A percentile compares a stretch with the other conserved stretches of the same genome.
phyloP scores from a whole-genome alignment of 1,140 invertebrate genomes.

The Uloborus diversus region DNA sequence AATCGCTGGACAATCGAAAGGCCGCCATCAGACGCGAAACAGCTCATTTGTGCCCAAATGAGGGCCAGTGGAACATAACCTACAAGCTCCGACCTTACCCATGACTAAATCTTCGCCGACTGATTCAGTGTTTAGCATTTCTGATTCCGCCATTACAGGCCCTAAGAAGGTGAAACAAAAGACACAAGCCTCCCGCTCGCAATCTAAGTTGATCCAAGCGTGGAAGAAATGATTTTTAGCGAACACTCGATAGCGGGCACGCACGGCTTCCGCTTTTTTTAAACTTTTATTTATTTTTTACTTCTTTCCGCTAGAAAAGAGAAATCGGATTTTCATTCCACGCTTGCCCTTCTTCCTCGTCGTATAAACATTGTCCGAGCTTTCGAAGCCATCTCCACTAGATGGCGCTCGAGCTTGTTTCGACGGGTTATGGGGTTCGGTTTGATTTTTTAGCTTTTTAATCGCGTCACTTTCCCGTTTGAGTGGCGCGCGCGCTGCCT shows the following conservation, averaged over 20 bases:
- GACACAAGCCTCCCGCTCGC: neutral
- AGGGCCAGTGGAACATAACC: conserved; percentile 15
- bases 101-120: conserved; percentile 16
- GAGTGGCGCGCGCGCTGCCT: conserved; percentile 13
- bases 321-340: conserved; percentile 53
- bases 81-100: conserved; percentile 3
- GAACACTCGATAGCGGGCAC: conserved; percentile 20
- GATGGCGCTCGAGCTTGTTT: conserved; percentile 42
- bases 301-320: conserved; percentile 33
- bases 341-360: conserved; percentile 38
- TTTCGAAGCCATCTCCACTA: conserved; percentile 41
- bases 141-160: neutral
- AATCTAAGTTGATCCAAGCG: conserved; percentile 45
- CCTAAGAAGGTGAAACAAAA: conserved; percentile 5
- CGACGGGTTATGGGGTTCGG: conserved; percentile 17
- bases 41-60: too few relatives aligned
- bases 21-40: too few relatives aligned
- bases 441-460: conserved; percentile 26
- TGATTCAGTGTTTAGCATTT: neutral
- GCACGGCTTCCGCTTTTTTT: conserved; percentile 50
- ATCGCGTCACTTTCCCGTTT: conserved; percentile 10
- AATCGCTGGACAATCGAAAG: too few relatives aligned
- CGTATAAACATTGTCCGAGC: conserved; percentile 22
- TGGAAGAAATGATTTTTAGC: conserved; percentile 45
- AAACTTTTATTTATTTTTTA: conserved; percentile 11